Evolutionary conservation across 2,888 invertebrate species (phyloP).

Genomic region (Xestia c-nigrum): DNA sequence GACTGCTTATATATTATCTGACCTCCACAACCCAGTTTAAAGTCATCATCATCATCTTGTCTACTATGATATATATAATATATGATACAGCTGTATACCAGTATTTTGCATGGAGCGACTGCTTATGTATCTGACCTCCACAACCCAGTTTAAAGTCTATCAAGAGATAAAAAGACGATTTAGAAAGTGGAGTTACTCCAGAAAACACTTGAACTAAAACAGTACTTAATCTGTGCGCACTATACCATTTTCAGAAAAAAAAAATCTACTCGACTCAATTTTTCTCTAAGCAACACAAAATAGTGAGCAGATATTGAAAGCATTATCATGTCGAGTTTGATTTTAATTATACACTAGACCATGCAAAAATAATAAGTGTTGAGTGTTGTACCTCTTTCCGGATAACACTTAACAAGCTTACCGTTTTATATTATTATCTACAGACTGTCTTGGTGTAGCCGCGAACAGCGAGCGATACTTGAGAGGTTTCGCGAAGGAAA

Average conservation of each 20-base stretch:
- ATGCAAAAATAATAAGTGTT: slow-evolving; percentile 47
- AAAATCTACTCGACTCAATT: not conserved
- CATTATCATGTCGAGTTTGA: not conserved
- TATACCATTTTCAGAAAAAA: no score
- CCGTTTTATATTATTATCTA: slow-evolving; percentile 67
- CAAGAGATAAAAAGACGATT: not conserved
- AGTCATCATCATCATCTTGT: no score
- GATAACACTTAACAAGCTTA: slow-evolving; percentile 66
- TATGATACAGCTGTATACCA: no score
- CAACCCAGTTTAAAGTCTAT: not conserved
- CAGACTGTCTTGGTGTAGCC: slow-evolving; percentile 58
- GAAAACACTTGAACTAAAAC: not conserved
- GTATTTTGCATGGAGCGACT: no score
- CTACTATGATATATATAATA: no score
- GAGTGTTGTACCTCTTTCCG: slow-evolving; percentile 44
- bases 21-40: no score
- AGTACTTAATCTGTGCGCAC: not conserved
- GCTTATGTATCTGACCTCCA: no score
- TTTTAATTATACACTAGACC: slow-evolving; percentile 8
- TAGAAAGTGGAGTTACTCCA: not conserved
- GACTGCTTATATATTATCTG: no score
- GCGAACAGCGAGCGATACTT: slow-evolving; percentile 55
- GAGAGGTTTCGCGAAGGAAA: slow-evolving; percentile 66
- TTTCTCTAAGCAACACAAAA: not conserved
- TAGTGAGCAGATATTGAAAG: slow-evolving; percentile 7